phyloP scores from a whole-genome alignment of 2,888 invertebrate genomes.

The Callosobruchus maculatus region DNA sequence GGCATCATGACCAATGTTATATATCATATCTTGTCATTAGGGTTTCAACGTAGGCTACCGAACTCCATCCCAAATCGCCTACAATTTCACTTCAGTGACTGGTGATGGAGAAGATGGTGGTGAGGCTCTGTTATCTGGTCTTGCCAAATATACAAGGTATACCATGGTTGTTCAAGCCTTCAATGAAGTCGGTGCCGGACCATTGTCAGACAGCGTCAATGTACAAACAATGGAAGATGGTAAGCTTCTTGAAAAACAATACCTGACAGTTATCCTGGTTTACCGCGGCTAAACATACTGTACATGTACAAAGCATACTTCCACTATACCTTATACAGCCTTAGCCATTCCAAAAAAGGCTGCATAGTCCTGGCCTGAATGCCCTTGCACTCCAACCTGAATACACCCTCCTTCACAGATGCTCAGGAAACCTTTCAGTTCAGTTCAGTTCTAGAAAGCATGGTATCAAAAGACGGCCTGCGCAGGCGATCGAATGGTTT shows the following conservation, averaged over 20 bases:
- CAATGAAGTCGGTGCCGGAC: conserved; percentile 72
- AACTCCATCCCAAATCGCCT: conserved; percentile 55
- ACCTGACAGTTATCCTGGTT: not conserved
- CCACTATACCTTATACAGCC: no score
- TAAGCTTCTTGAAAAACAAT: conserved; percentile 32
- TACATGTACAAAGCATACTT: no score
- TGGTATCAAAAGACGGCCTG: no score
- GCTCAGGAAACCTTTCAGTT: no score
- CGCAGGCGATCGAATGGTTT: no score
- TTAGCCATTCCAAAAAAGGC: no score
- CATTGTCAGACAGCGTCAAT: conserved; percentile 63
- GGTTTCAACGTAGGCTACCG: conserved; percentile 72
- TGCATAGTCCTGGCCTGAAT: no score
- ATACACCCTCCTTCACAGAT: no score
- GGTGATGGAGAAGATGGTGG: conserved; percentile 69
- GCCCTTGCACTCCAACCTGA: no score
- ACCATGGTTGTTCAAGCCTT: conserved; percentile 69
- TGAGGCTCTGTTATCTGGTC: conserved; percentile 60
- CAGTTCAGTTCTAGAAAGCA: no score
- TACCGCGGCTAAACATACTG: no score
- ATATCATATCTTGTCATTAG: conserved; percentile 29
- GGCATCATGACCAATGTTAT: no score
- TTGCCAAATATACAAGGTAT: conserved; percentile 65
- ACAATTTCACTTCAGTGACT: conserved; percentile 65
- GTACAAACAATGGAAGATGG: conserved; percentile 74